Percentiles rank a stretch among this genome's conserved stretches.
These are phyloP conservation scores for Columba livia DNA, from an alignment of 2,113 vertebrate species.

Conservation along the genomic window DNA sequence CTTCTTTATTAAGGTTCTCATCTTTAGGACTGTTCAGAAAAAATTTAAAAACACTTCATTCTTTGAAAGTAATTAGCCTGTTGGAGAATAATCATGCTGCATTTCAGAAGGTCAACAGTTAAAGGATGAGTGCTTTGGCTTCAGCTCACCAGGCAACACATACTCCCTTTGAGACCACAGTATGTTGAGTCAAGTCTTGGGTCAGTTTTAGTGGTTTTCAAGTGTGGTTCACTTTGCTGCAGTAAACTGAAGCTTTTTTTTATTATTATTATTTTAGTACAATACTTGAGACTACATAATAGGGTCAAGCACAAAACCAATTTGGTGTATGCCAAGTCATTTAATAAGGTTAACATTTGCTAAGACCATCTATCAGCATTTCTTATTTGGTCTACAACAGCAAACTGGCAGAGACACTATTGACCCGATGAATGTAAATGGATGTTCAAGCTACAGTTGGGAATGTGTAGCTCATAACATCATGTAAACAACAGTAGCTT, in stretches of 20 bases:
- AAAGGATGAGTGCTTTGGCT: background rate
- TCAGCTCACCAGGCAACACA: background rate
- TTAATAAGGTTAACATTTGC: background rate
- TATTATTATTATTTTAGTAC: background rate
- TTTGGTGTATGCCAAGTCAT: background rate
- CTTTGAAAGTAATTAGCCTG: background rate
- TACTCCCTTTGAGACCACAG: background rate
- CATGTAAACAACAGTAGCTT: background rate
- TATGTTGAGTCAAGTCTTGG: background rate
- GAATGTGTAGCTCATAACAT: background rate
- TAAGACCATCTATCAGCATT: background rate
- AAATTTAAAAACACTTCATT: background rate
- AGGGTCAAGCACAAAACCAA: background rate
- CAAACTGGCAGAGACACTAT: background rate
- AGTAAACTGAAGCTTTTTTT: background rate
- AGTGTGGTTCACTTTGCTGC: background rate
- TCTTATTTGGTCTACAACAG: background rate
- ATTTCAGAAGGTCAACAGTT: conserved; percentile 8
- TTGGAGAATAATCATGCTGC: background rate
- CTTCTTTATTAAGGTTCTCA: background rate
- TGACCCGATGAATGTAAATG: background rate
- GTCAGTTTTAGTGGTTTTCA: background rate
- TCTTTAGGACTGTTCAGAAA: background rate
- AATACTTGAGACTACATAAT: background rate
- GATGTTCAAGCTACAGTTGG: background rate